Conservation (phyloP, 2,113 vertebrate species). For the Albula goreensis region DNA sequence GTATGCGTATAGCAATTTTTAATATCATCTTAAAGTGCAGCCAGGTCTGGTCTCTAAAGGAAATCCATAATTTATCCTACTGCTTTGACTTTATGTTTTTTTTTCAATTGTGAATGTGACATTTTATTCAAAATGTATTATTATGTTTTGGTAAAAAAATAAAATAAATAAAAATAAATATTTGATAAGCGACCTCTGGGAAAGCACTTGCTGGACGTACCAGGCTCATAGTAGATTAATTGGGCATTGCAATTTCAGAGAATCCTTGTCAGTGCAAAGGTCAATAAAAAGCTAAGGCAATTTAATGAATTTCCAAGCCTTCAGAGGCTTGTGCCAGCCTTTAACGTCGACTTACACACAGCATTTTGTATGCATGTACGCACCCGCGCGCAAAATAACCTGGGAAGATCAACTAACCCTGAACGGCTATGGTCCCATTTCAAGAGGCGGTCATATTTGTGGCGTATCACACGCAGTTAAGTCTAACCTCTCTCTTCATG, state of each 20-base stretch:
- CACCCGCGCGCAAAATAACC: too few species aligned
- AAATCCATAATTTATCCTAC: neutral
- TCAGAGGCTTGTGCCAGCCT: too few species aligned
- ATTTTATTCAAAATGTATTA: neutral
- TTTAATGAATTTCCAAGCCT: too few species aligned
- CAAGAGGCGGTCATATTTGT: neutral
- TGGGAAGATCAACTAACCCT: too few species aligned
- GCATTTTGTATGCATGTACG: too few species aligned
- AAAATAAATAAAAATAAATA: neutral
- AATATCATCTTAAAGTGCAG: constrained; percentile 22
- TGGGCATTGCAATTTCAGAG: too few species aligned
- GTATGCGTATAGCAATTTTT: constrained; percentile 26
- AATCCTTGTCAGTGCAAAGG: too few species aligned
- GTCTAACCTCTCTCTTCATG: neutral
- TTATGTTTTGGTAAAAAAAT: neutral
- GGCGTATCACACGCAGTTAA: neutral
- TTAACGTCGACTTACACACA: too few species aligned
- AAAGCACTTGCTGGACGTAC: neutral
- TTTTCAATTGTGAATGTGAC: neutral
- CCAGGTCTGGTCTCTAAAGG: constrained; percentile 17
- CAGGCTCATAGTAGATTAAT: neutral
- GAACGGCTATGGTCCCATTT: neutral
- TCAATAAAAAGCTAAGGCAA: too few species aligned
- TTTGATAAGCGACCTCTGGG: neutral
- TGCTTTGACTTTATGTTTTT: too few species aligned